These are phyloP conservation scores for Callospermophilus lateralis DNA, from an alignment of 2,113 vertebrate genomes.

Conservation along the genomic window DNA sequence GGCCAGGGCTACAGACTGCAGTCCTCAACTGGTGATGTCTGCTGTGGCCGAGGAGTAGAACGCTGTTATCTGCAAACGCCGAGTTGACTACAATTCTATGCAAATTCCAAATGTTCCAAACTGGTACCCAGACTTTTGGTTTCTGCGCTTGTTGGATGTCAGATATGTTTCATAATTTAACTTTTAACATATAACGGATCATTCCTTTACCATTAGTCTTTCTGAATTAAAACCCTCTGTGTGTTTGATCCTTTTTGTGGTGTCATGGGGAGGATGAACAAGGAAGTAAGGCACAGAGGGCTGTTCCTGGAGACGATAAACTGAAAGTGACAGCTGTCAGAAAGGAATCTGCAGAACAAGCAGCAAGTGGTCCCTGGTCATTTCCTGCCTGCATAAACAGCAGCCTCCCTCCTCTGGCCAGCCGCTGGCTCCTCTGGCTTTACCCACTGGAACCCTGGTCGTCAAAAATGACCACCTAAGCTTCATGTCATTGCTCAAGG, in stretches of 20 bases:
- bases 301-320: not conserved
- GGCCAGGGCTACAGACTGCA: not conserved
- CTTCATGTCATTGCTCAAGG: not conserved
- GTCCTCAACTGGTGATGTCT: not conserved
- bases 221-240: not conserved
- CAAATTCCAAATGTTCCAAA: not conserved
- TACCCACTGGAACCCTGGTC: not conserved
- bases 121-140: fast-evolving
- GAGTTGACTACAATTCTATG: not conserved
- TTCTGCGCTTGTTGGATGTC: not conserved
- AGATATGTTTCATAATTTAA: not conserved
- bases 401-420: not conserved
- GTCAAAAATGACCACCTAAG: not conserved
- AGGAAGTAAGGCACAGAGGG: not conserved
- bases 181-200: not conserved
- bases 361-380: not conserved
- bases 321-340: slow-evolving; percentile 63
- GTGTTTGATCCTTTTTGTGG: not conserved
- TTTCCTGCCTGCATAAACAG: slow-evolving; percentile 26
- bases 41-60: not conserved
- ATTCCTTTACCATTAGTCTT: not conserved
- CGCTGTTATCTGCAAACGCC: not conserved
- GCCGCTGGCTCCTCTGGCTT: not conserved
- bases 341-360: not conserved
- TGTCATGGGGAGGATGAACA: not conserved